phyloP scores from a whole-genome alignment of 2,888 invertebrate genomes.

The Dicyrtomina minuta region DNA sequence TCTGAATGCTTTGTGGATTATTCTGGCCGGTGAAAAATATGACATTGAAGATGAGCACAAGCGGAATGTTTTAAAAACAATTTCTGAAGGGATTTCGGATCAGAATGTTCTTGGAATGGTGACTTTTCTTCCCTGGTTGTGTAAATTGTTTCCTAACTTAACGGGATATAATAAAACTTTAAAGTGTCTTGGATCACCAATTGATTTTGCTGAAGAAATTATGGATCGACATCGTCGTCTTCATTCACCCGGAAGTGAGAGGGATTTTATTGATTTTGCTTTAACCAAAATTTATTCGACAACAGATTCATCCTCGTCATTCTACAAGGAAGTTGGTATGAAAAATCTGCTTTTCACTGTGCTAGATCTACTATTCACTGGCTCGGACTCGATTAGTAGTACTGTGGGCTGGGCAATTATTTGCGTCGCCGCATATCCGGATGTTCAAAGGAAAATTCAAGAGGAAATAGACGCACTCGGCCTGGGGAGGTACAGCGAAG shows the following conservation, averaged over 20 bases:
- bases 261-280: too few species aligned
- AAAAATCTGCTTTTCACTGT: slow-evolving; percentile 47
- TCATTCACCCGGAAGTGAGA: slow-evolving; percentile 38
- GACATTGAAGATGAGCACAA: slow-evolving; percentile 46
- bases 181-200: slow-evolving; percentile 42
- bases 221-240: slow-evolving; percentile 45
- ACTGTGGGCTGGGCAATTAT: slow-evolving; percentile 47
- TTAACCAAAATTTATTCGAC: slow-evolving; percentile 48
- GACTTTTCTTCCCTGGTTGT: slow-evolving; percentile 45
- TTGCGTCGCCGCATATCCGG: slow-evolving; percentile 38
- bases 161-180: slow-evolving; percentile 45
- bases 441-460: slow-evolving; percentile 47
- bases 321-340: slow-evolving; percentile 43
- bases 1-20: slow-evolving; percentile 42
- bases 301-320: slow-evolving; percentile 39
- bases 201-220: slow-evolving; percentile 41
- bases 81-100: slow-evolving; percentile 41
- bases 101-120: slow-evolving; percentile 47
- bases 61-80: slow-evolving; percentile 20
- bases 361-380: slow-evolving; percentile 47
- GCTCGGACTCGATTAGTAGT: slow-evolving; percentile 45
- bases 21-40: slow-evolving; percentile 48
- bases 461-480: slow-evolving; percentile 54
- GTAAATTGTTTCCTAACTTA: slow-evolving; percentile 39
- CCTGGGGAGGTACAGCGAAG: too few species aligned